Base-by-base conservation (phyloP, 2,888 invertebrate species). In the Ellobium chinense region DNA sequence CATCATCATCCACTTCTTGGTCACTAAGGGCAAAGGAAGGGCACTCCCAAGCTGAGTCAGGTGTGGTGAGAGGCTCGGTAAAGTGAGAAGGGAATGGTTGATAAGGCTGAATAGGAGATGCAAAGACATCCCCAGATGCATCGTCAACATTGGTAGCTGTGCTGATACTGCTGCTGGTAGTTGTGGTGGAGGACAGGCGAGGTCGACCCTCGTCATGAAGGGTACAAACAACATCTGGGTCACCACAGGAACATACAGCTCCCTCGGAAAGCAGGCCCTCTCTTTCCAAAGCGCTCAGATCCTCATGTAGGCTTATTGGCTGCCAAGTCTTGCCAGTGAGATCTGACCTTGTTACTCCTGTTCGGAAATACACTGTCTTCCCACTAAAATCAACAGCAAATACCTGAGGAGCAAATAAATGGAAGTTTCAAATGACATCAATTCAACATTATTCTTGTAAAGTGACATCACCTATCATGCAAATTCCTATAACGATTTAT, bases 291-390 rank as follows among this genome's bases (percentile, higher is more conserved):
- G 9, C 4, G 2, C 66, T 37, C 37, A 79, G 39, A 37, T 82
- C 77, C 60, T 85, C 86, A 27, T 81, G 63, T 14, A 86, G 56
- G 1, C 60, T 36, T 3, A 87, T 68, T 24, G 62, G 78, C 68
- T 95, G 95, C 98, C 98, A 98, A 86, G 96, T 95, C 92, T 97
- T 97, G 0, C 98, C 98, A 27, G 97, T 97, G 84, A 96, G 87
- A 46, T 91, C 90, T 68, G 84, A 84, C 2, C 84, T 69, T 14
- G 88, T 89, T 1, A 92, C 85, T 0, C 90, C 90, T 9, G 89
- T 88, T 29, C 92, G 86, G 65, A 89, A 90, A 81, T 87, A 87
- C 24, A 90, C 68, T 9, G 72, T 75, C 46, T 86, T 84, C 54
- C 86, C 86, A 66, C 90, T 89, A 5, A 82, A 46, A 60, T 88